Conservation (phyloP, 2,113 vertebrate genomes). For the Falcunculus frontatus region DNA sequence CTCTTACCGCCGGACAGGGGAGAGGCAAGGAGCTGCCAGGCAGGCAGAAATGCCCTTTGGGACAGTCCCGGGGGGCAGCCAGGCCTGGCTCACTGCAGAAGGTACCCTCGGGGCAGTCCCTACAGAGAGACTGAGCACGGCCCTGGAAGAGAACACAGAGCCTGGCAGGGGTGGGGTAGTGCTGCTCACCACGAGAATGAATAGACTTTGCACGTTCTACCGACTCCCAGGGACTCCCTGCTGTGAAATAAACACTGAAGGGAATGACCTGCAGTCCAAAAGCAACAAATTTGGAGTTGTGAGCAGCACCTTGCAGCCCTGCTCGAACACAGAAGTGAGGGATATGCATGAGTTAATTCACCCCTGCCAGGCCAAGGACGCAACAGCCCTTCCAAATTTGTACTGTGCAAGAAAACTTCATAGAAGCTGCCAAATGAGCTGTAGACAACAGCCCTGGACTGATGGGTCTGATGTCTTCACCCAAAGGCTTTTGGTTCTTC, state of each 20-base stretch:
- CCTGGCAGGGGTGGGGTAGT: background rate
- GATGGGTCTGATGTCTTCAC: background rate
- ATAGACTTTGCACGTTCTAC: accelerated
- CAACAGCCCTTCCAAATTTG: background rate
- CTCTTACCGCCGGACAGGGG: conserved; percentile 78
- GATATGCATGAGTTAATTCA: background rate
- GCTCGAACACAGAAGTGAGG: background rate
- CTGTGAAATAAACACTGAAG: background rate
- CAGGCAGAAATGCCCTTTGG: conserved; percentile 83
- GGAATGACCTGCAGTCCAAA: background rate
- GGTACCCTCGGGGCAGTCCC: conserved; percentile 75
- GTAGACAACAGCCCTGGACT: background rate
- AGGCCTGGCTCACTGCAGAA: conserved; percentile 81
- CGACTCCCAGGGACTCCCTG: background rate
- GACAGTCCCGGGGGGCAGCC: conserved; percentile 72
- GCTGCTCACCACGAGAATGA: accelerated
- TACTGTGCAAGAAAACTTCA: background rate
- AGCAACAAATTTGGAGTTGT: background rate
- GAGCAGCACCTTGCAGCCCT: background rate
- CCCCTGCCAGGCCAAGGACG: background rate
- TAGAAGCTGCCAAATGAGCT: background rate
- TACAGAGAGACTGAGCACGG: conserved; percentile 71
- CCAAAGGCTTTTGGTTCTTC: background rate
- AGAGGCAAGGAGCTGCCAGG: conserved; percentile 62
- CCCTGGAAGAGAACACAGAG: conserved; percentile 43